Evolutionary conservation across 2,113 vertebrate species (phyloP).

Genomic region (Callorhinus ursinus): DNA sequence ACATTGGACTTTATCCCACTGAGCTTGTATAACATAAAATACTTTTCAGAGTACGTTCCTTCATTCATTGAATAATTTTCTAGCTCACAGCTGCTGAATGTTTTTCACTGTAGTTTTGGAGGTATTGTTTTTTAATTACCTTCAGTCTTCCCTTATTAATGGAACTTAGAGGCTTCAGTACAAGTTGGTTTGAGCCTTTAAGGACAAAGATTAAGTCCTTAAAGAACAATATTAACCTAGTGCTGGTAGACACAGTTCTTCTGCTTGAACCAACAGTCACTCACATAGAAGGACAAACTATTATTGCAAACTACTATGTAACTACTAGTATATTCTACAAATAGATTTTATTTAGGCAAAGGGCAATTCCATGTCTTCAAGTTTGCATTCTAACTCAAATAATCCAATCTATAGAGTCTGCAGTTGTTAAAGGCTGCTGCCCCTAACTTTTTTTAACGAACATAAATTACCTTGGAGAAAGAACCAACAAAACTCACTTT

Average conservation of each 20-base stretch:
- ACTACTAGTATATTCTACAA: background rate
- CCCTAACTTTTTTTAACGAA: background rate
- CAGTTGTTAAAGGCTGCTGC: background rate
- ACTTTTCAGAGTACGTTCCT: slow-evolving; percentile 6
- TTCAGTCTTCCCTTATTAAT: background rate
- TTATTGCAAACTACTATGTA: background rate
- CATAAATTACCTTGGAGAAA: slow-evolving; percentile 19
- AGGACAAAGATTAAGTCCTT: background rate
- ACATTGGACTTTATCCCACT: background rate
- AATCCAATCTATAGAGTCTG: background rate
- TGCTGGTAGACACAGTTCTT: background rate
- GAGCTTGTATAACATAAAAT: background rate
- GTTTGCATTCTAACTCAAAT: background rate
- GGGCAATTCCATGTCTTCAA: background rate
- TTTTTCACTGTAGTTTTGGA: background rate
- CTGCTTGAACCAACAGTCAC: background rate
- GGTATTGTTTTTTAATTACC: background rate
- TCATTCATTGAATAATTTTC: slow-evolving; percentile 19
- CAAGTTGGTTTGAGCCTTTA: background rate
- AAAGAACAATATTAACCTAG: background rate
- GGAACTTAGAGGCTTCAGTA: background rate
- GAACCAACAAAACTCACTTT: background rate
- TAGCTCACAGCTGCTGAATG: background rate
- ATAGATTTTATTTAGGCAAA: background rate
- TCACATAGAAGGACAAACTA: background rate